phyloP scores from a whole-genome alignment of 2,797 vertebrate species.

The Brotula barbata region DNA sequence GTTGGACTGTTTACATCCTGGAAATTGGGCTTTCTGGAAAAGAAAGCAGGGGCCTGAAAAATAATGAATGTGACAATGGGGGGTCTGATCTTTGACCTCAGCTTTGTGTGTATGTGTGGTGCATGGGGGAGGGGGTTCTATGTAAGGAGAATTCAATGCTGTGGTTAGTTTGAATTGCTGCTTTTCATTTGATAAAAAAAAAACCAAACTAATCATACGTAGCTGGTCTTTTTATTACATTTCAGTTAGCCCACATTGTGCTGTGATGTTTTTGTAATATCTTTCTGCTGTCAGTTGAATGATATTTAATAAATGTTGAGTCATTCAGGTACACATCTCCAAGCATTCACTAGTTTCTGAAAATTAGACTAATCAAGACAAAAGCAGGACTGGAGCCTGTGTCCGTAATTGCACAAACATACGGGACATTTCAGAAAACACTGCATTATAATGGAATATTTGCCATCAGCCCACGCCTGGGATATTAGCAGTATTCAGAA shows the following conservation, averaged over 20 bases:
- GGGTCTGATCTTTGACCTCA: slow-evolving; percentile 56
- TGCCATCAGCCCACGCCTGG: too few relatives aligned
- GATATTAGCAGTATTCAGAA: too few relatives aligned
- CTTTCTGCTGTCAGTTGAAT: slow-evolving; percentile 28
- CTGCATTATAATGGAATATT: background rate
- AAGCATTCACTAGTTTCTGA: slow-evolving; percentile 22
- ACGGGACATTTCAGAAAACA: slow-evolving; percentile 26
- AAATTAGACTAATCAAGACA: slow-evolving; percentile 37
- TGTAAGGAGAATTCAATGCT: slow-evolving; percentile 44
- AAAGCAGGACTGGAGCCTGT: slow-evolving; percentile 12
- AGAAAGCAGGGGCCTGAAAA: slow-evolving; percentile 21
- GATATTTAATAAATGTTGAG: slow-evolving; percentile 46
- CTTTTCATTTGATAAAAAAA: slow-evolving; percentile 16
- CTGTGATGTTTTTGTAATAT: slow-evolving; percentile 39
- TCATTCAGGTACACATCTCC: slow-evolving; percentile 27
- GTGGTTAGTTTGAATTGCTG: slow-evolving; percentile 36
- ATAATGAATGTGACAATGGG: slow-evolving; percentile 50
- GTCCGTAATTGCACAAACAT: background rate
- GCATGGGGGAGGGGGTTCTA: slow-evolving; percentile 5
- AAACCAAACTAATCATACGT: slow-evolving; percentile 34
- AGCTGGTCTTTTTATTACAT: slow-evolving; percentile 26
- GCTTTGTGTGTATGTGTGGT: slow-evolving; percentile 21
- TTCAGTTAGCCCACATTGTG: slow-evolving; percentile 34
- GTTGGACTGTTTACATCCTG: slow-evolving; percentile 56
- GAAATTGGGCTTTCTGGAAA: slow-evolving; percentile 46